Base-by-base conservation (phyloP, 1,140 invertebrate species). In the Zaprionus africanus region DNA sequence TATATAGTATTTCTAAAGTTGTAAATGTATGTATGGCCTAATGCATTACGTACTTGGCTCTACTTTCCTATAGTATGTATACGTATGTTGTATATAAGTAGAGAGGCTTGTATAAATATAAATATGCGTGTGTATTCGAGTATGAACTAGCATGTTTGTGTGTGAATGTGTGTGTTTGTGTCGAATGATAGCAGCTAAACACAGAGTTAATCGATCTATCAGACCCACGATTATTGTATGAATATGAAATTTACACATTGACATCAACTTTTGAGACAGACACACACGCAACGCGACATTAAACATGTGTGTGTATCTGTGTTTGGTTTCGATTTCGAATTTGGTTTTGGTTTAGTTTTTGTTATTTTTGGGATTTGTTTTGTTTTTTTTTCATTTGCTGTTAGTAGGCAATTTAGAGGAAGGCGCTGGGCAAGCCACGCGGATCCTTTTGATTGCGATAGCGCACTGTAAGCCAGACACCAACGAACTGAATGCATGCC, bases 381-480 rank as follows among this genome's bases (percentile, higher is more conserved):
- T 43, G 56, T 43, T 70, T 60, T 69, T 81, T 24, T 64, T 60
- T 51, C 24, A 63, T 74, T 70, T 36, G 51, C 53, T 59, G 46
- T 76, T 76, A 17, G 34, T 60, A 15, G 36, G 51, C 46, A 87
- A 78, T 87, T 96, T 98, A 99, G 93, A 99, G 96, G 95, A 99
- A 99, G 95, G 97, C 97, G 94, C 97, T 98, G 85, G 98, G 97
- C 94, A 99, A 98, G 94, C 96, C 97, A 86, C 97, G 94, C 83
- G 98, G 98, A 94, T 99, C 97, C 96, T 98, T 98, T 94, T 98
- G 98, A 94, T 99, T 99, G 93, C 98, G 96, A 95, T 98, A 99
- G 74, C 98, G 96, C 88, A 98, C 96, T 78, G 98, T 98, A 94
- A 99, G 95, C 97, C 98, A 98, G 80, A 99, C 97, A 94, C 98